phyloP scores from a whole-genome alignment of 1,140 invertebrate species.

The Temnothorax curvispinosus region DNA sequence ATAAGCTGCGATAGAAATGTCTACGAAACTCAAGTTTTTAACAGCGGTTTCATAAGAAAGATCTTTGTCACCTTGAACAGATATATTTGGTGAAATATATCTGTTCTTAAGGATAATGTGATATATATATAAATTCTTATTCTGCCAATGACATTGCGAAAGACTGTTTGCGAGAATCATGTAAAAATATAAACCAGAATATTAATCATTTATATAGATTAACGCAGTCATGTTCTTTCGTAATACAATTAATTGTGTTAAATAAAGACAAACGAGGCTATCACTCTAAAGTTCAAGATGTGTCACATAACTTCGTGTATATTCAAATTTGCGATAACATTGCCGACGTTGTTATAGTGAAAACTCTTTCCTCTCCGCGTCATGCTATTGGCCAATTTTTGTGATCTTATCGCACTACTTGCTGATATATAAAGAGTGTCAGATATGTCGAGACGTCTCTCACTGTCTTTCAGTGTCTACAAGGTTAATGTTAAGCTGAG shows the following conservation, averaged over 20 bases:
- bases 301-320: constrained; percentile 7
- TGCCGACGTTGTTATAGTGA: constrained; percentile 19
- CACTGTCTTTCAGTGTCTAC: background rate
- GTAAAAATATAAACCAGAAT: background rate
- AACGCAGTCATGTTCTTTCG: background rate
- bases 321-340: constrained; percentile 17
- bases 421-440: background rate
- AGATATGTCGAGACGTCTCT: background rate
- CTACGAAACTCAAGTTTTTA: background rate
- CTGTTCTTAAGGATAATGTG: background rate
- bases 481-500: background rate
- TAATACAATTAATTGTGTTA: background rate
- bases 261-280: background rate
- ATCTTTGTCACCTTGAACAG: background rate
- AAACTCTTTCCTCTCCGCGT: background rate
- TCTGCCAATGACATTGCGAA: background rate
- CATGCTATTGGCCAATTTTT: background rate
- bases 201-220: constrained; percentile 17
- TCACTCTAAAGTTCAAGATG: background rate
- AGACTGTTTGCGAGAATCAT: background rate
- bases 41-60: constrained; percentile 7
- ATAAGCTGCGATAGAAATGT: constrained; percentile 18
- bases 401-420: background rate
- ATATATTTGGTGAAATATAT: background rate
- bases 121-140: background rate